Evolutionary conservation across 1,140 invertebrate genomes (phyloP).

Genomic region (Pseudomyrmex flavicornis): DNA sequence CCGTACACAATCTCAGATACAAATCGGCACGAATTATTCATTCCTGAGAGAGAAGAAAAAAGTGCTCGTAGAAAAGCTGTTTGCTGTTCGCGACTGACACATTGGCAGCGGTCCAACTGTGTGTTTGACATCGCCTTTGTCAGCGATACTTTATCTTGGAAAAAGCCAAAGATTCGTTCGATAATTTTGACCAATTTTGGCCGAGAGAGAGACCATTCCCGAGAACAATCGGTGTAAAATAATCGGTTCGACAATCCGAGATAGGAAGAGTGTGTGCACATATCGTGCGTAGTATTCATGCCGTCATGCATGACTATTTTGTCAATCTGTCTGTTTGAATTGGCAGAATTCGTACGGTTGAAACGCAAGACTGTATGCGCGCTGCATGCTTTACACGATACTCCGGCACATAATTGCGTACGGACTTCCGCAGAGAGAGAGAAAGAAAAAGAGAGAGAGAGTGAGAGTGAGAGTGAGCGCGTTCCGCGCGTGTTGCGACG

Average conservation of each 20-base stretch:
- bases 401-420: constrained; percentile 35
- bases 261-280: too few species aligned
- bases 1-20: constrained; percentile 4
- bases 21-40: neutral
- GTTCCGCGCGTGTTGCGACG: constrained; percentile 29
- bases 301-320: neutral
- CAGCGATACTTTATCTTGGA: neutral
- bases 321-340: neutral
- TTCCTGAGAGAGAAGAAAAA: neutral
- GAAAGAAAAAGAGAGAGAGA: neutral
- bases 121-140: constrained; percentile 16
- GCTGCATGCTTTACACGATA: constrained; percentile 32
- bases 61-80: neutral
- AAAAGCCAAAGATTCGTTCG: neutral
- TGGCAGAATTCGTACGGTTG: neutral
- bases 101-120: constrained; percentile 47
- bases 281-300: neutral
- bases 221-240: neutral
- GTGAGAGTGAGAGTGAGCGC: neutral
- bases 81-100: neutral
- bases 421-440: constrained; percentile 25
- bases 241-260: neutral
- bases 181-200: neutral
- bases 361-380: constrained; percentile 15
- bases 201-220: neutral